Conservation (phyloP, 2,888 invertebrate genomes). For the Ferdinandea cuprea region DNA sequence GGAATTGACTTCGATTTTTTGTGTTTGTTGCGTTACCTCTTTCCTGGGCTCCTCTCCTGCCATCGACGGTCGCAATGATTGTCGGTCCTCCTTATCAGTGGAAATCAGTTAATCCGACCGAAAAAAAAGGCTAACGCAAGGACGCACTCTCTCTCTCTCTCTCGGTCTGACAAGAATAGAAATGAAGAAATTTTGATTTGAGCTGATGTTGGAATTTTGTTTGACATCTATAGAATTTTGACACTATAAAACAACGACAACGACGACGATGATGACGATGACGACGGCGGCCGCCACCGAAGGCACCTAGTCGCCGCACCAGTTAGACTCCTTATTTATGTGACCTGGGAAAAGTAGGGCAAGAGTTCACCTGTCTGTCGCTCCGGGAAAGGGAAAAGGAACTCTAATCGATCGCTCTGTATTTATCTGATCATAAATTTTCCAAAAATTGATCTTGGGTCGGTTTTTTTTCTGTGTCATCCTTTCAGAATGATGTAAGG, state of each 20-base stretch:
- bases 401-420: slow-evolving; percentile 64
- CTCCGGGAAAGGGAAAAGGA: slow-evolving; percentile 7
- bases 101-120: slow-evolving; percentile 49
- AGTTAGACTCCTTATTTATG: slow-evolving; percentile 63
- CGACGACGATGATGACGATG: too few relatives aligned
- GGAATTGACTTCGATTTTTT: slow-evolving; percentile 64
- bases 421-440: slow-evolving; percentile 74
- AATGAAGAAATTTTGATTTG: slow-evolving; percentile 63
- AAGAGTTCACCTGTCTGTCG: slow-evolving; percentile 67
- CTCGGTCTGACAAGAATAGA: slow-evolving; percentile 5
- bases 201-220: slow-evolving; percentile 68
- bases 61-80: too few relatives aligned
- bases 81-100: slow-evolving; percentile 49
- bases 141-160: too few relatives aligned
- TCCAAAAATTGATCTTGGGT: slow-evolving; percentile 48
- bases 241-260: too few relatives aligned
- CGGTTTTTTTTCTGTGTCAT: slow-evolving; percentile 4
- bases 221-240: slow-evolving; percentile 69
- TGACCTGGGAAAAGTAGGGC: slow-evolving; percentile 38
- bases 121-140: slow-evolving; percentile 46
- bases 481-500: slow-evolving; percentile 29
- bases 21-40: slow-evolving; percentile 62
- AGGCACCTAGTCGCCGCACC: too few relatives aligned
- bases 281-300: slow-evolving; percentile 26
- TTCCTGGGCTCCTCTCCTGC: slow-evolving; percentile 52